Conservation (phyloP, 2,113 vertebrate genomes). For the Nannobrachium achirus region DNA sequence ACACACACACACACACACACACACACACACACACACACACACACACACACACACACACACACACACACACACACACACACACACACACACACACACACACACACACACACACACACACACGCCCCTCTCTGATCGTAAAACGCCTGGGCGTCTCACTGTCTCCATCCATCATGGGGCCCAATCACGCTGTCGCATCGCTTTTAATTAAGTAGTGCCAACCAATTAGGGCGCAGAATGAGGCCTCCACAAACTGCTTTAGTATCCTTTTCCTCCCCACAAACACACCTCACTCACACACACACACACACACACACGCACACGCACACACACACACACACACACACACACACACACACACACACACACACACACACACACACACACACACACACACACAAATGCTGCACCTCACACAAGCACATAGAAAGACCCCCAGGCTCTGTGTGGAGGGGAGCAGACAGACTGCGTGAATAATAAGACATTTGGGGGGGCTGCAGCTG, state of each 20-base stretch:
- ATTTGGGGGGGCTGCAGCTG: constrained; percentile 68
- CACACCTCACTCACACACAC: neutral
- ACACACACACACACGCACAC: constrained; percentile 38
- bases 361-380: constrained; percentile 17
- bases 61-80: constrained; percentile 1
- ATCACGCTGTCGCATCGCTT: constrained; percentile 63
- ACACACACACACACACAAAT: constrained; percentile 4
- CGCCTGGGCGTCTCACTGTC: constrained; percentile 41
- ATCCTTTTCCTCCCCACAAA: constrained; percentile 19
- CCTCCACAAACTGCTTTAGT: constrained; percentile 61
- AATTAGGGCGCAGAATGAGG: constrained; percentile 61
- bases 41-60: constrained; percentile 29
- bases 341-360: constrained; percentile 29
- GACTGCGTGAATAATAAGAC: constrained; percentile 75
- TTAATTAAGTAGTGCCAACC: constrained; percentile 66
- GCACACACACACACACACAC: constrained; percentile 37
- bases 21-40: constrained; percentile 2
- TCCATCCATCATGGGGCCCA: constrained; percentile 63
- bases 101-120: constrained; percentile 11
- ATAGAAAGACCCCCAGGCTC: constrained; percentile 59
- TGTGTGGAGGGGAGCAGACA: constrained; percentile 59
- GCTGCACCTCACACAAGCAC: constrained; percentile 28
- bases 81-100: constrained; percentile 33
- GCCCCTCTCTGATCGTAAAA: constrained; percentile 26
- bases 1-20: constrained; percentile 28